A percentile compares a stretch with the other conserved stretches of the same genome.
phyloP scores from a whole-genome alignment of 2,113 vertebrate genomes.

The Neogale vison region DNA sequence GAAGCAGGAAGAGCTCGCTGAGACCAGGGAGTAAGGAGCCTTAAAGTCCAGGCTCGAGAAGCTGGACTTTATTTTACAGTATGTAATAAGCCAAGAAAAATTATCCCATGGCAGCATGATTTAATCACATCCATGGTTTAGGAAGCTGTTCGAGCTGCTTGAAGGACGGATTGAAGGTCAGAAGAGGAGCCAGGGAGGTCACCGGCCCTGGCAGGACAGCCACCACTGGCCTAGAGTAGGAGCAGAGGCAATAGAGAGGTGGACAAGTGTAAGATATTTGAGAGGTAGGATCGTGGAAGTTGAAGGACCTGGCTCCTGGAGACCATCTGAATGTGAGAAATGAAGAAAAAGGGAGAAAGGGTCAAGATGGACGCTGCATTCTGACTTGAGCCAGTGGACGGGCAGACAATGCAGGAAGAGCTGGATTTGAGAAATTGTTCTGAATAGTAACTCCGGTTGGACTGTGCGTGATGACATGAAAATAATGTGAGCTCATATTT shows the following conservation, averaged over 20 bases:
- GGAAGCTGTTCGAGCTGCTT: not conserved
- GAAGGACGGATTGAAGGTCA: not conserved
- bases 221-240: not conserved
- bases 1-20: not conserved
- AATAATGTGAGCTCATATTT: not conserved
- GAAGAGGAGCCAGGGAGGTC: too few relatives aligned
- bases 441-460: not conserved
- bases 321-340: not conserved
- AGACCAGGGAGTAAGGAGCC: not conserved
- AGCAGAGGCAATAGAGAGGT: not conserved
- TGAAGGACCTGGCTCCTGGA: not conserved
- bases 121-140: not conserved
- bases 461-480: not conserved
- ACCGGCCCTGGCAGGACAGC: not conserved
- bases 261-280: not conserved
- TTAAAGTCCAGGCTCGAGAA: not conserved
- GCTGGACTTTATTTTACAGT: not conserved
- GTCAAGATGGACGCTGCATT: not conserved
- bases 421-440: not conserved
- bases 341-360: not conserved
- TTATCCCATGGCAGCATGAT: not conserved
- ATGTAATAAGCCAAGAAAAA: not conserved
- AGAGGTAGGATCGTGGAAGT: too few relatives aligned
- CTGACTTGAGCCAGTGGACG: not conserved
- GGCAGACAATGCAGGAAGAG: not conserved